Conservation (phyloP, 2,113 vertebrate species). For the Arothron firmamentum region DNA sequence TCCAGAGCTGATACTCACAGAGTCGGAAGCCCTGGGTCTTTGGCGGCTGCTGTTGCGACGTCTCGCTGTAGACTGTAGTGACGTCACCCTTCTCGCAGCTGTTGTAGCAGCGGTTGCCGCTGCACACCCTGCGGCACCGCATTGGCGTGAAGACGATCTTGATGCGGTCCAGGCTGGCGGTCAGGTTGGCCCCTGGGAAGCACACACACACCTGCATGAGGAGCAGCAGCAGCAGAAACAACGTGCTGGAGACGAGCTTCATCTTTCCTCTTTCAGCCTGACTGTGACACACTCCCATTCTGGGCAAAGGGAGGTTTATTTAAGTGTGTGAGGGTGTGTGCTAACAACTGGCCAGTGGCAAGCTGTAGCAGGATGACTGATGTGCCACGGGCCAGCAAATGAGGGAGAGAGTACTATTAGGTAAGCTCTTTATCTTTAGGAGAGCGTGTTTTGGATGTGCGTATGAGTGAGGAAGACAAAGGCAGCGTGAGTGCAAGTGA, state of each 20-base stretch:
- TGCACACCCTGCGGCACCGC: constrained; percentile 73
- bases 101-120: constrained; percentile 71
- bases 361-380: constrained; percentile 52
- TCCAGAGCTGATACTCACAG: constrained; percentile 69
- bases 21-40: constrained; percentile 76
- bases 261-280: constrained; percentile 60
- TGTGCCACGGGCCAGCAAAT: constrained; percentile 62
- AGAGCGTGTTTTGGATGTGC: constrained; percentile 69
- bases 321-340: constrained; percentile 67
- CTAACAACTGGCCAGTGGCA: constrained; percentile 64
- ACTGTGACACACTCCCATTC: constrained; percentile 59
- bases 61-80: constrained; percentile 78
- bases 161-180: constrained; percentile 73
- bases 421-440: constrained; percentile 65
- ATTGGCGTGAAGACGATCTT: constrained; percentile 81
- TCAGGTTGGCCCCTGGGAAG: constrained; percentile 76
- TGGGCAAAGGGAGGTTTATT: constrained; percentile 63
- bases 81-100: constrained; percentile 77
- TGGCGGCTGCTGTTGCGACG: constrained; percentile 48
- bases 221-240: constrained; percentile 52
- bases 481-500: constrained; percentile 56
- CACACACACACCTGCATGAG: constrained; percentile 59
- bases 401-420: constrained; percentile 55
- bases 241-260: constrained; percentile 56
- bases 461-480: constrained; percentile 56